A percentile compares a stretch with the other conserved stretches of the same genome.
Evolutionary conservation across 2,113 vertebrate species (phyloP).

Genomic region (Tragelaphus buxtoni): DNA sequence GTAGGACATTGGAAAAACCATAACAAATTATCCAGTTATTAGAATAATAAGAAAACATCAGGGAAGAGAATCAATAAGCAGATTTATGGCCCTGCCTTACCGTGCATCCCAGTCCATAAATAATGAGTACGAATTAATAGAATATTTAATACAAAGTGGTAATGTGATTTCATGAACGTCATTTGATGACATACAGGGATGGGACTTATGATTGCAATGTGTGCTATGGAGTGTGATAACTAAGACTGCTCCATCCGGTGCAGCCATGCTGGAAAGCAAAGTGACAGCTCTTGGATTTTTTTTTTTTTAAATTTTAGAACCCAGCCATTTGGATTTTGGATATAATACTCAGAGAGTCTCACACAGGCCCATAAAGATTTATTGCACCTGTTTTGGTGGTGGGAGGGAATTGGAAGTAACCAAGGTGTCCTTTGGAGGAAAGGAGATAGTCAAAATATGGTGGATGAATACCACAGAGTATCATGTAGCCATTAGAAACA

Average conservation of each 20-base stretch:
- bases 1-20: background rate
- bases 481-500: background rate
- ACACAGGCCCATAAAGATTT: background rate
- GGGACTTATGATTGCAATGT: background rate
- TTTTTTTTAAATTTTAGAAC: background rate
- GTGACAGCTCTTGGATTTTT: background rate
- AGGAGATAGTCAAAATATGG: background rate
- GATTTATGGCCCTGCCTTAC: background rate
- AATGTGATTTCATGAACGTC: background rate
- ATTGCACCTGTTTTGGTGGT: background rate
- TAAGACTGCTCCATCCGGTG: background rate
- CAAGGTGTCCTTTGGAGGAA: background rate
- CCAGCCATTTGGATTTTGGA: background rate
- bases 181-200: background rate
- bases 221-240: background rate
- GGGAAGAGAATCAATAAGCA: background rate
- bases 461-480: background rate
- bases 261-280: background rate
- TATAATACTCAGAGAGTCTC: background rate
- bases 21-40: background rate
- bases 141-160: background rate
- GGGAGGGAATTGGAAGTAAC: background rate
- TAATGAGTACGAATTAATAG: background rate
- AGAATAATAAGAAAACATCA: background rate
- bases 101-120: background rate